Conservation (phyloP, 1,140 invertebrate genomes). For the Drosophila lowei region DNA sequence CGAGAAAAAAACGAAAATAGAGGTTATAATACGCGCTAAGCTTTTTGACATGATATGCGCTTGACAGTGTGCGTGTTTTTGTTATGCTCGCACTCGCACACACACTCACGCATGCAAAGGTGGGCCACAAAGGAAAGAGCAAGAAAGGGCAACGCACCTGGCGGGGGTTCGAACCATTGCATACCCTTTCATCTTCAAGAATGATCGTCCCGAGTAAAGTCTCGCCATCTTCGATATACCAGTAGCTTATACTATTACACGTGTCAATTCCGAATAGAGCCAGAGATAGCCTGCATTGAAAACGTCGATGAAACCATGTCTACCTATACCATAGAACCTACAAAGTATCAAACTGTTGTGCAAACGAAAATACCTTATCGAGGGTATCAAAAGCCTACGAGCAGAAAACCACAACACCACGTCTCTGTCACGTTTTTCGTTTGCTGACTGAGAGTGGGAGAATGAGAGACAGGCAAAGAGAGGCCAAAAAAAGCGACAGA, state of each 20-base stretch:
- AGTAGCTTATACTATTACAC: too few species aligned
- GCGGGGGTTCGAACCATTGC: too few species aligned
- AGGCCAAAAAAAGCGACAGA: constrained; percentile 13
- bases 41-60: constrained; percentile 72
- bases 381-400: constrained; percentile 43
- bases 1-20: constrained; percentile 66
- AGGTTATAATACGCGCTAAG: constrained; percentile 79
- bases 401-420: constrained; percentile 64
- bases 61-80: constrained; percentile 55
- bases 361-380: neutral
- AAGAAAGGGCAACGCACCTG: neutral
- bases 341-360: too few species aligned
- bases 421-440: constrained; percentile 74
- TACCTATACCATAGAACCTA: too few species aligned
- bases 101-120: constrained; percentile 36
- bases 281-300: too few species aligned
- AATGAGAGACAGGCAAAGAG: neutral
- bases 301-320: too few species aligned
- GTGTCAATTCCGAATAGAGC: too few species aligned
- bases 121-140: constrained; percentile 19
- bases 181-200: constrained; percentile 14
- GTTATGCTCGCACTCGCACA: constrained; percentile 49
- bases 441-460: constrained; percentile 35
- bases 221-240: too few species aligned
- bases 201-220: too few species aligned